Evolutionary conservation across 2,797 vertebrate species (phyloP).

Genomic region (Heteromormyrus szaboi): DNA sequence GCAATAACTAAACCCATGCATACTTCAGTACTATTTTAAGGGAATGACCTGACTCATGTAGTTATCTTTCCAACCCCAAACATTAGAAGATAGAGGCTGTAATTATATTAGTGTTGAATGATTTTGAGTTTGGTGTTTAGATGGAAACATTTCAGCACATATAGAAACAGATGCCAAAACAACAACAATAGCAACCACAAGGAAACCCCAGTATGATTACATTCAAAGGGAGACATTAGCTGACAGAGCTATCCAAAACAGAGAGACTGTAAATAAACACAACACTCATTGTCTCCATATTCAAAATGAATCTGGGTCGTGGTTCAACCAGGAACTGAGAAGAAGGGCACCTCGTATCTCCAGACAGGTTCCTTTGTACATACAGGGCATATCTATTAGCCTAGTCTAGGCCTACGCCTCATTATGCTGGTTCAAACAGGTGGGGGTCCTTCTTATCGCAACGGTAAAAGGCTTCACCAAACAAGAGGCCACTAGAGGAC

Average conservation of each 20-base stretch:
- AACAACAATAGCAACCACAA: conserved; percentile 4
- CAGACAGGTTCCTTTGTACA: background rate
- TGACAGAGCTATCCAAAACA: conserved; percentile 4
- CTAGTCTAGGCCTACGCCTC: background rate
- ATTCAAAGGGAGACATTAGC: background rate
- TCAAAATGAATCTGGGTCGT: background rate
- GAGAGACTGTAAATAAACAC: conserved; percentile 1
- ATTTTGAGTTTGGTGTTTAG: conserved; percentile 7
- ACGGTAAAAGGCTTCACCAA: conserved; percentile 4
- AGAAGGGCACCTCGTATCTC: background rate
- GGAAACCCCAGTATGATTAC: background rate
- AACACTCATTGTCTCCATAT: background rate
- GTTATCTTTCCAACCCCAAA: background rate
- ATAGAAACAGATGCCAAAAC: background rate
- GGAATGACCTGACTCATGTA: background rate
- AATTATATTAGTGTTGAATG: conserved; percentile 12
- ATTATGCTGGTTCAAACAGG: background rate
- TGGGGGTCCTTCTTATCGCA: background rate
- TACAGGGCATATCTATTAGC: background rate
- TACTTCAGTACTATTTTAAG: conserved; percentile 25
- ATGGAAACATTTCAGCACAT: conserved; percentile 13
- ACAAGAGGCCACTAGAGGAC: conserved; percentile 54
- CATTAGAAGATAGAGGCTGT: background rate
- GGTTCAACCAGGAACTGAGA: background rate
- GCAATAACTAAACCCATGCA: background rate